A percentile compares a stretch with the other conserved stretches of the same genome.
Conservation (phyloP, 1,140 invertebrate species). For the Sesamia nonagrioides region DNA sequence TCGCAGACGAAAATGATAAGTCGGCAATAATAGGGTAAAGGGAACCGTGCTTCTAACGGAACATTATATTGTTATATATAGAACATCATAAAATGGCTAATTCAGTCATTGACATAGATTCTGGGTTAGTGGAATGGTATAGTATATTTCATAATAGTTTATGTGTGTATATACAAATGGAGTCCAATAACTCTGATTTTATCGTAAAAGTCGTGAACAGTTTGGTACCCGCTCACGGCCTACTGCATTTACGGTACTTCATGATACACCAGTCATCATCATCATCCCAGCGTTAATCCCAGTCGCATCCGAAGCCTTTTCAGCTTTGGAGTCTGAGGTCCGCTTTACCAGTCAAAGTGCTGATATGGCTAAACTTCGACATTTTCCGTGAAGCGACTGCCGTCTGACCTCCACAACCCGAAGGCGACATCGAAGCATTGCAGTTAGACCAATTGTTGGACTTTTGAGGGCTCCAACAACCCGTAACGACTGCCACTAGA, state of each 20-base stretch:
- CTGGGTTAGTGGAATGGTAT: constrained; percentile 61
- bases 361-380: too few relatives aligned
- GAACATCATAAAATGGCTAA: constrained; percentile 72
- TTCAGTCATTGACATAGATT: constrained; percentile 75
- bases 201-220: background rate
- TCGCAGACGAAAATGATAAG: constrained; percentile 2
- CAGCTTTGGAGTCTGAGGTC: too few relatives aligned
- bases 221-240: background rate
- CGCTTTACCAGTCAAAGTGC: too few relatives aligned
- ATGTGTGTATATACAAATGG: constrained; percentile 9
- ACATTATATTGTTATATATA: constrained; percentile 72
- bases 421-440: too few relatives aligned
- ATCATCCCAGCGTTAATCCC: too few relatives aligned
- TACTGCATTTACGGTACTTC: background rate
- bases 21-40: constrained; percentile 25
- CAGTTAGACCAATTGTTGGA: too few relatives aligned
- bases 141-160: constrained; percentile 52
- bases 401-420: too few relatives aligned
- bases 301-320: too few relatives aligned
- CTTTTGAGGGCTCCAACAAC: too few relatives aligned
- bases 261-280: background rate
- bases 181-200: constrained; percentile 5
- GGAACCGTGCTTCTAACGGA: constrained; percentile 56
- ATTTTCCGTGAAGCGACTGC: too few relatives aligned
- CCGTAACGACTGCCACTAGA: too few relatives aligned